Evolutionary conservation across 2,113 vertebrate genomes (phyloP), one percentile per base, ranked within the genome.

Genomic region (Melanerpes aurifrons): DNA sequence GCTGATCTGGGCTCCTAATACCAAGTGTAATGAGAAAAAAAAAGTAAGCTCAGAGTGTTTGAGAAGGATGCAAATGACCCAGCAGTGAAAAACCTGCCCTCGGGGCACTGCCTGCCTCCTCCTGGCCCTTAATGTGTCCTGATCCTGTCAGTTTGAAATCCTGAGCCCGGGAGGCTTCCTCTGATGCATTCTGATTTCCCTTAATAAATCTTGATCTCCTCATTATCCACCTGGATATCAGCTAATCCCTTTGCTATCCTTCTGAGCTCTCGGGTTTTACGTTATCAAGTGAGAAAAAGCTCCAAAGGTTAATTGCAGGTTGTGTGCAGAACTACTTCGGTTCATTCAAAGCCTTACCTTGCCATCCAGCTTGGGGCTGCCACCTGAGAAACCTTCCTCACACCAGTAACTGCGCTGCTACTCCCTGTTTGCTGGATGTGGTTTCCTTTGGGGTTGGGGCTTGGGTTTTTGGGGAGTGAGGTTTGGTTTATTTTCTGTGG

Each of bases 131-230:
- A n/a, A 16, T 3, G 0, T n/a, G 82, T 58, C 69, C 54, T 5
- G 31, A 79, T 48, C 22, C 58, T 21, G 9, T 6, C 71, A 40
- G 45, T 43, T 71, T 15, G 43, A 31, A 70, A 47, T 43, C 69
- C 79, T 32, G 40, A 83, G 83, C 76, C 0, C 47, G 54, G 3
- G 4, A 47, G 15, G 48, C 11, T 71, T 76, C 58, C 26, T 63
- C 53, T 53, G 58, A 28, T 4, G 10, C 26, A 16, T 67, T 76
- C 63, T 82, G 31, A 71, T 82, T 90, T 95, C 35, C 47, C 22
- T 4, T 59, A 73, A 70, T 77, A 80, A 87, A 73, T 11, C 71
- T 66, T 24, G 31, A 91, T 92, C 63, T 87, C 54, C 68, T 94
- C 81, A 70, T 93, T 64, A 92, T 59, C 63, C 31, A 54, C 48